Evolutionary conservation across 2,797 vertebrate genomes (phyloP), one percentile per base, ranked within the genome.

Genomic region (Brachymystax lenok): DNA sequence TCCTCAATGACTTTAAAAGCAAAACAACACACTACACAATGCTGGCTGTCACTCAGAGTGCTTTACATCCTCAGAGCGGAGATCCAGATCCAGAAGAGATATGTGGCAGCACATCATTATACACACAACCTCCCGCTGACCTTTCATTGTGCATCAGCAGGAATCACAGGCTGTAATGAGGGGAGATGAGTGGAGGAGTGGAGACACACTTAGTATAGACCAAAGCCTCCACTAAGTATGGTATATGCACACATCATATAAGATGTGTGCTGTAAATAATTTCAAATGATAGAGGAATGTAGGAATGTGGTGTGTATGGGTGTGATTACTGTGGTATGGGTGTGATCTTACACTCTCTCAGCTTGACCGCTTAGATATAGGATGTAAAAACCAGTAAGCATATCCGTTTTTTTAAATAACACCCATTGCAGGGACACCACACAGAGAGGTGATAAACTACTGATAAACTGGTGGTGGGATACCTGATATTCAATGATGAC

Each of bases 91-190:
- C 40, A 74, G 54, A 74, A 40, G 35, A 50, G 73, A 40, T 2
- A 74, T 17, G 40, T 46, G 50, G 8, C 63, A 46, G 3, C 5
- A 24, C 73, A 66, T 52, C 21, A 13, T 16, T 28, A 59, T 24
- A 19, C 40, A 28, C n/a, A 21, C 1, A 13, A 52, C 21, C 61
- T 51, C 21, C 24, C 17, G 63, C 6, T 40, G 68, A 69, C 68
- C 68, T 24, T 19, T 12, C 17, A 40, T n/a, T 35, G 10, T 17
- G 35, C 68, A 12, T 69, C 68, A 4, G 10, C 4, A 40, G 68
- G 35, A 69, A 69, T 69, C 68, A n/a, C 30, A 69, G 68, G 14
- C 19, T 69, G 33, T 69, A 21, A 69, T 69, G 68, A 69, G 35
- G 40, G 10, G 68, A 24, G 68, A n/a, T 30, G 24, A 69, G 33